These are phyloP conservation scores for Chirona hameri DNA, from an alignment of 2,888 invertebrate species.

Conservation along the genomic window DNA sequence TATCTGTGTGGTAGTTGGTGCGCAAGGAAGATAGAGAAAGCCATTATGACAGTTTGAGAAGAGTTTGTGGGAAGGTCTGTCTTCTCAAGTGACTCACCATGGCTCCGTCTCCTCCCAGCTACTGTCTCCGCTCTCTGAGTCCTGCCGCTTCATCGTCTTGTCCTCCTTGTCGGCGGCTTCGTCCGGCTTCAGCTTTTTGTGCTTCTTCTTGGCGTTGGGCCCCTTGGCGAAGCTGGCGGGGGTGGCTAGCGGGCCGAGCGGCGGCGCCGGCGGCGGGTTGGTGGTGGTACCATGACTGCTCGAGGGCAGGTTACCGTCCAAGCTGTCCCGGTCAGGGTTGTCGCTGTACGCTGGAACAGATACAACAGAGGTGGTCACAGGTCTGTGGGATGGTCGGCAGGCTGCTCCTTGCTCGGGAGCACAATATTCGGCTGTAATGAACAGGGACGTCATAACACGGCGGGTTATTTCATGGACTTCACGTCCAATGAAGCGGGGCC, in stretches of 20 bases:
- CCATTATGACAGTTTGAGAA: too few species aligned
- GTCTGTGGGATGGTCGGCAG: too few species aligned
- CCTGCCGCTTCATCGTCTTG: slow-evolving; percentile 6
- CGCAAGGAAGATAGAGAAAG: too few species aligned
- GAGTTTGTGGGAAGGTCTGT: too few species aligned
- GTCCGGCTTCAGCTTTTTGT: slow-evolving; percentile 39
- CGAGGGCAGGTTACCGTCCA: slow-evolving; percentile 48
- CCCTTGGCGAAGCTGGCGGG: slow-evolving; percentile 36
- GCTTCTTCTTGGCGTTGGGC: slow-evolving; percentile 39
- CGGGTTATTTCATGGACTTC: too few species aligned
- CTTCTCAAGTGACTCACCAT: slow-evolving; percentile 2
- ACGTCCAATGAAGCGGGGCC: too few species aligned
- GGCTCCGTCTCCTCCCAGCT: neutral
- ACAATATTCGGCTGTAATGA: too few species aligned
- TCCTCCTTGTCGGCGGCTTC: neutral
- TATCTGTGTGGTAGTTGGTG: too few species aligned
- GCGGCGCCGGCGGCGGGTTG: slow-evolving; percentile 45
- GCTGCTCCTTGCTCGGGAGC: too few species aligned
- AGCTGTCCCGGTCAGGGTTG: slow-evolving; percentile 51
- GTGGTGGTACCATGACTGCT: slow-evolving; percentile 41
- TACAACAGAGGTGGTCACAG: too few species aligned
- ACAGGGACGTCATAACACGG: too few species aligned
- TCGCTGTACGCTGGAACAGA: slow-evolving; percentile 50
- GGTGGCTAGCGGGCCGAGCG: slow-evolving; percentile 26
- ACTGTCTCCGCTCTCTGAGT: neutral